Conservation (phyloP, 2,888 invertebrate genomes). For the Zeuzera pyrina region DNA sequence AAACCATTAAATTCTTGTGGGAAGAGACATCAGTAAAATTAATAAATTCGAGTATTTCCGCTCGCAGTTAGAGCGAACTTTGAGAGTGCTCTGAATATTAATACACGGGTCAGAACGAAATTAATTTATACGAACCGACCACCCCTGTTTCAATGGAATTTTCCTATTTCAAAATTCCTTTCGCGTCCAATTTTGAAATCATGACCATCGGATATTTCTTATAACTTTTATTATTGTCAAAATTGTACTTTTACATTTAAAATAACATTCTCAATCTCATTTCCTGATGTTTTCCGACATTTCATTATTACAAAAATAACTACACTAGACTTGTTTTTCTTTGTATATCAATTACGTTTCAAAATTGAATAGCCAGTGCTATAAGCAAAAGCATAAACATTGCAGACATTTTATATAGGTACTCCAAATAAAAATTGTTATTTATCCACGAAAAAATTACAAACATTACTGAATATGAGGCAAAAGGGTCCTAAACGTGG, state of each 20-base stretch:
- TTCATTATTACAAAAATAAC: too few relatives aligned
- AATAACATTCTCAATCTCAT: too few relatives aligned
- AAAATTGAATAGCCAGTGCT: too few relatives aligned
- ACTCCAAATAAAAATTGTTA: too few relatives aligned
- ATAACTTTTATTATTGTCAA: constrained; percentile 6
- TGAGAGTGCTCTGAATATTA: constrained; percentile 68
- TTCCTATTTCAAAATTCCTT: constrained; percentile 54
- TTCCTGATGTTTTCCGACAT: too few relatives aligned
- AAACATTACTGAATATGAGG: too few relatives aligned
- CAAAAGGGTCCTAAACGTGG: too few relatives aligned
- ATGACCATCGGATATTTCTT: constrained; percentile 26
- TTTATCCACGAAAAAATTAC: too few relatives aligned
- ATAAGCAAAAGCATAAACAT: too few relatives aligned
- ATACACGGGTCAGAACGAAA: constrained; percentile 60
- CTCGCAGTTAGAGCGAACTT: constrained; percentile 60
- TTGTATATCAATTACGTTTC: too few relatives aligned
- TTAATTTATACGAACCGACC: constrained; percentile 63
- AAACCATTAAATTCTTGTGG: constrained; percentile 28
- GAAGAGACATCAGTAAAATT: constrained; percentile 47
- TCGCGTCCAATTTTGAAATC: constrained; percentile 45
- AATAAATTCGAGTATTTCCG: constrained; percentile 59
- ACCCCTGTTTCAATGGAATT: constrained; percentile 52
- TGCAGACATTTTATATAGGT: too few relatives aligned
- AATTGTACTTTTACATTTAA: background rate
- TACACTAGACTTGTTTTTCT: too few relatives aligned